A percentile compares a stretch with the other conserved stretches of the same genome.
These are phyloP conservation scores for Notoglanidium macrostoma DNA, from an alignment of 2,797 vertebrate species.

Conservation along the genomic window DNA sequence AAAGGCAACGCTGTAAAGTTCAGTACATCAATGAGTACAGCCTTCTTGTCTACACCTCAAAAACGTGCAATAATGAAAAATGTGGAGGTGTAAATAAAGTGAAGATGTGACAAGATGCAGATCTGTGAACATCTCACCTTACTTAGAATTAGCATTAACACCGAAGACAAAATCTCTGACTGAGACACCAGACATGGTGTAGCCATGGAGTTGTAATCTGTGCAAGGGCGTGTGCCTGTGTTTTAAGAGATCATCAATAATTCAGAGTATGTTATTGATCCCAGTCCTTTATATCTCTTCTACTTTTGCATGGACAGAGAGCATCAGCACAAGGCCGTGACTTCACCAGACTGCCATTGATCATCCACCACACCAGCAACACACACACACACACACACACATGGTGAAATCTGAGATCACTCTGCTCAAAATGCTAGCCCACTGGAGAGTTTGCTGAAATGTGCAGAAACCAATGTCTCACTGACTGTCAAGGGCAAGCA, in stretches of 20 bases:
- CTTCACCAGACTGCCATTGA: slow-evolving; percentile 56
- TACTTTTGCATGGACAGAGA: slow-evolving; percentile 53
- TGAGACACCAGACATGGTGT: slow-evolving; percentile 12
- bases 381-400: slow-evolving; percentile 18
- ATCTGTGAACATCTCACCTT: slow-evolving; percentile 48
- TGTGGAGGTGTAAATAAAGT: slow-evolving; percentile 15
- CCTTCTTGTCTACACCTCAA: neutral
- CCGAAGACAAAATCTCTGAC: slow-evolving; percentile 37
- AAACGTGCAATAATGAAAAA: neutral
- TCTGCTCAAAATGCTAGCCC: slow-evolving; percentile 22
- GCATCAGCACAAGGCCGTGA: slow-evolving; percentile 52
- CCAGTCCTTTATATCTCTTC: slow-evolving; percentile 59
- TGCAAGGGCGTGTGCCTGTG: slow-evolving; percentile 40
- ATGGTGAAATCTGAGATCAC: slow-evolving; percentile 52
- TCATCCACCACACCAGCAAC: slow-evolving; percentile 42
- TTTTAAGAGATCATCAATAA: slow-evolving; percentile 69
- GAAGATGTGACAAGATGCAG: slow-evolving; percentile 40
- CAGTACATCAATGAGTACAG: neutral
- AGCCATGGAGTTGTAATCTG: slow-evolving; percentile 4
- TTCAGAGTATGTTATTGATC: slow-evolving; percentile 71
- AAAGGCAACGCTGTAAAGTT: neutral
- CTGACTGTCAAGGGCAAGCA: slow-evolving; percentile 29
- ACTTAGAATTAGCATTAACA: slow-evolving; percentile 22
- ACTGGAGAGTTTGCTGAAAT: slow-evolving; percentile 30
- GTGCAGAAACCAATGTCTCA: slow-evolving; percentile 27